Evolutionary conservation across 2,797 vertebrate genomes (phyloP).

Genomic region (Falco biarmicus): DNA sequence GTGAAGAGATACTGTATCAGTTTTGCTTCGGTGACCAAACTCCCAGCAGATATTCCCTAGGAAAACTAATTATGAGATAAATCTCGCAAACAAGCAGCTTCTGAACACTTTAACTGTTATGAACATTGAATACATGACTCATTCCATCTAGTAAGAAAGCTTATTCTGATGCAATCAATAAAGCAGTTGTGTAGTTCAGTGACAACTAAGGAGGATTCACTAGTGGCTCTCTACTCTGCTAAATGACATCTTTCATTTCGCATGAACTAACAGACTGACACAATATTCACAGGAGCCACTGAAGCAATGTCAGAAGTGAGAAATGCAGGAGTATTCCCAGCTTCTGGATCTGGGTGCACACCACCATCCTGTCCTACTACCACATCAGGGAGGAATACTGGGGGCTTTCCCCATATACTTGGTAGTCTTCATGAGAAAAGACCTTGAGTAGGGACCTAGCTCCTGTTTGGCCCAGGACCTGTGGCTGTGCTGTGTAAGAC

Average conservation of each 20-base stretch:
- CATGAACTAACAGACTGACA: neutral
- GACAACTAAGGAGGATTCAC: neutral
- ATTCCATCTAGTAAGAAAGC: constrained; percentile 7
- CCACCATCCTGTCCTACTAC: neutral
- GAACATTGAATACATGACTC: constrained; percentile 41
- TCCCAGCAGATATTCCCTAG: constrained; percentile 11
- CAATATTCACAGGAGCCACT: neutral
- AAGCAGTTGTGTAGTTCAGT: neutral
- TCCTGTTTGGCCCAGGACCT: neutral
- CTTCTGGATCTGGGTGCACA: neutral
- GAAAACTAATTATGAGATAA: constrained; percentile 46
- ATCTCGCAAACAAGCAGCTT: constrained; percentile 47
- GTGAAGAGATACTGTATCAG: neutral
- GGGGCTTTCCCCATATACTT: neutral
- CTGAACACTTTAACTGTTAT: constrained; percentile 32
- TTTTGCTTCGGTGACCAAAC: constrained; percentile 18
- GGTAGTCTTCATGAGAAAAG: neutral
- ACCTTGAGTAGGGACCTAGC: neutral
- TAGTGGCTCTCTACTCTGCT: neutral
- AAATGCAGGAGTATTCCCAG: neutral
- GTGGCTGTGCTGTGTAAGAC: neutral
- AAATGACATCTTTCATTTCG: neutral
- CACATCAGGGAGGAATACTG: neutral
- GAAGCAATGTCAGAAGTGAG: neutral
- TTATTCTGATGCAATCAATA: constrained; percentile 13